Conservation (phyloP, 2,113 vertebrate species). For the Nyctereutes procyonoides region DNA sequence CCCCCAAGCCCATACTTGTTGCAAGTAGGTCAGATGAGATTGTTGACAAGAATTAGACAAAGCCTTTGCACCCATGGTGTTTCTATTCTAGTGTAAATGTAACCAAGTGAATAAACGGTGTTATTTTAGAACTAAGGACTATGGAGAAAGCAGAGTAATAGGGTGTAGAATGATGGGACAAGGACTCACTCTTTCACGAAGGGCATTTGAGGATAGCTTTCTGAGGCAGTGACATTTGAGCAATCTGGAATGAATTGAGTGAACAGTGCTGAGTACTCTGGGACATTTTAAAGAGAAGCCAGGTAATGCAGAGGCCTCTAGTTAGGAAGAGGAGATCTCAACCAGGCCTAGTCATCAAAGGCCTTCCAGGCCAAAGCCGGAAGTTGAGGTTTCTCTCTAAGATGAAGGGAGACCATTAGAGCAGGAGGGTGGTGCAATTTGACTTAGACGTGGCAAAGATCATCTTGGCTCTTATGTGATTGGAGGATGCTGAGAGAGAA, state of each 20-base stretch:
- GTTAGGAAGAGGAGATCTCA: not conserved
- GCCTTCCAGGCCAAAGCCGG: no score
- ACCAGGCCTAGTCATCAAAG: not conserved
- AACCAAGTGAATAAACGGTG: not conserved
- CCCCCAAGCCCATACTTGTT: no score
- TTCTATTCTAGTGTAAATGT: not conserved
- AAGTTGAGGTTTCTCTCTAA: not conserved
- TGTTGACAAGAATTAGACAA: not conserved
- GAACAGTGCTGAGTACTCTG: not conserved
- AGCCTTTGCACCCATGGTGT: not conserved
- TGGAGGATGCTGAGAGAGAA: not conserved
- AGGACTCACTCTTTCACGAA: not conserved
- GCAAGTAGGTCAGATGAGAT: not conserved
- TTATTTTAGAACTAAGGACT: not conserved
- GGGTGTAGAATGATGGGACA: not conserved
- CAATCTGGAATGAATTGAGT: not conserved
- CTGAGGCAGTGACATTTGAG: not conserved
- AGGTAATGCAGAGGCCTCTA: fast-evolving
- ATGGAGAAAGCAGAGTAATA: not conserved
- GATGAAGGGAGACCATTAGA: not conserved
- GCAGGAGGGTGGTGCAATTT: not conserved
- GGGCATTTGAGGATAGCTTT: not conserved
- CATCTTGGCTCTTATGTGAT: not conserved
- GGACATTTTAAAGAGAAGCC: not conserved
- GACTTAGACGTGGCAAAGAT: no score